Conservation (phyloP, 1,140 invertebrate species). For the Matsumurasca onukii region DNA sequence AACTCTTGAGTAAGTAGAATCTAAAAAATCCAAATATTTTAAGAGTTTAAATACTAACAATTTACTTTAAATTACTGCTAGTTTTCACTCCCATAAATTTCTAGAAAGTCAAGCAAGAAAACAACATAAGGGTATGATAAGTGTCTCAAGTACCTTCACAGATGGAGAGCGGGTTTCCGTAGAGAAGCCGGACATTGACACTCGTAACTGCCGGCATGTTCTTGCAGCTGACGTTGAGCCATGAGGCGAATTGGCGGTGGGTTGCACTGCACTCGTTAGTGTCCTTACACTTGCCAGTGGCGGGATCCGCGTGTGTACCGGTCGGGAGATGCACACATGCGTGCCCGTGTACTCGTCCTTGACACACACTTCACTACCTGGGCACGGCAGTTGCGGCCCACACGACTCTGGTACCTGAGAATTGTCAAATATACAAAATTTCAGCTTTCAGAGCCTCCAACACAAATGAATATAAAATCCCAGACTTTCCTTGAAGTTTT, state of each 20-base stretch:
- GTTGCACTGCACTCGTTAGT: constrained; percentile 83
- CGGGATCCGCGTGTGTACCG: constrained; percentile 76
- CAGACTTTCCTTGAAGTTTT: too few species aligned
- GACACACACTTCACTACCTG: constrained; percentile 80
- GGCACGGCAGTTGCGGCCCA: constrained; percentile 72
- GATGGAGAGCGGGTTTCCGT: constrained; percentile 81
- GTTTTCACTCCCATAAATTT: too few species aligned
- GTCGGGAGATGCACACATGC: constrained; percentile 83
- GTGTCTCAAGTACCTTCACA: constrained; percentile 77
- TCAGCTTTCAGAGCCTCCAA: too few species aligned
- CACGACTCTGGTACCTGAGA: constrained; percentile 58
- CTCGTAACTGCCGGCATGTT: constrained; percentile 93
- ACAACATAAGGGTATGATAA: too few species aligned
- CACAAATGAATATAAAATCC: too few species aligned
- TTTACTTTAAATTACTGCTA: too few species aligned
- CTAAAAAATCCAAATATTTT: too few species aligned
- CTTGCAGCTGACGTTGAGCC: constrained; percentile 84
- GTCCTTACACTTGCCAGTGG: constrained; percentile 76
- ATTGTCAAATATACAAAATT: too few species aligned
- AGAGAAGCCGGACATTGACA: constrained; percentile 83
- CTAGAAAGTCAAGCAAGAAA: too few species aligned
- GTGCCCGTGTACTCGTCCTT: constrained; percentile 67
- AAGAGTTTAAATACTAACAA: too few species aligned
- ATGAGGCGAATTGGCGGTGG: constrained; percentile 72
- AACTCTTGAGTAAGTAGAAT: too few species aligned